phyloP scores from a whole-genome alignment of 1,140 invertebrate genomes.

The Sesamia nonagrioides region DNA sequence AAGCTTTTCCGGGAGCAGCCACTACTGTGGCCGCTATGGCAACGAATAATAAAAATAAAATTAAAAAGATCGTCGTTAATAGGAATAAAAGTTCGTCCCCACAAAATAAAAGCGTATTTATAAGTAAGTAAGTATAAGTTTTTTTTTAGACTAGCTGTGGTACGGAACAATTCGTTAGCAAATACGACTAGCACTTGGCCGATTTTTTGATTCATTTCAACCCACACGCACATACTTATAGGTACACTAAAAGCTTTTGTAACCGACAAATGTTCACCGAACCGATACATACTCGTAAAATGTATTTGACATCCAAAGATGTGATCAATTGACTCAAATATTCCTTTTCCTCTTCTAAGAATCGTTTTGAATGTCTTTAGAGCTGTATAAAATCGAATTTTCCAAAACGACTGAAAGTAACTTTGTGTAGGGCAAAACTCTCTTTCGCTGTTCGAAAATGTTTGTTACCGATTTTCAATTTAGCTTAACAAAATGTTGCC shows the following conservation, averaged over 20 bases:
- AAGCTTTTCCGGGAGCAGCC: too few relatives aligned
- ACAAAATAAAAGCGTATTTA: too few relatives aligned
- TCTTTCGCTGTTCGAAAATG: neutral
- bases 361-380: constrained; percentile 9
- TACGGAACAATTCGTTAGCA: too few relatives aligned
- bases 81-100: too few relatives aligned
- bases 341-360: constrained; percentile 7
- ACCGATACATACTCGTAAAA: constrained; percentile 27
- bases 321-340: constrained; percentile 42
- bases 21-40: too few relatives aligned
- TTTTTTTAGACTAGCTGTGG: too few relatives aligned
- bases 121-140: too few relatives aligned
- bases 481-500: constrained; percentile 6
- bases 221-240: constrained; percentile 24
- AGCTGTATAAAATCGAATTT: neutral
- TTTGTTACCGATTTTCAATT: constrained; percentile 15
- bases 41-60: too few relatives aligned
- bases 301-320: constrained; percentile 40
- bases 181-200: too few relatives aligned
- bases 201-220: neutral
- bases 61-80: too few relatives aligned
- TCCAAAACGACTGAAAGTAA: neutral
- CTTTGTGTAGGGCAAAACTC: neutral
- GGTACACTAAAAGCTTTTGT: constrained; percentile 54
- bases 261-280: constrained; percentile 39